Percentiles rank a stretch among this genome's conserved stretches.
Evolutionary conservation across 2,113 vertebrate species (phyloP).

Genomic region (Tachysurus fulvidraco): DNA sequence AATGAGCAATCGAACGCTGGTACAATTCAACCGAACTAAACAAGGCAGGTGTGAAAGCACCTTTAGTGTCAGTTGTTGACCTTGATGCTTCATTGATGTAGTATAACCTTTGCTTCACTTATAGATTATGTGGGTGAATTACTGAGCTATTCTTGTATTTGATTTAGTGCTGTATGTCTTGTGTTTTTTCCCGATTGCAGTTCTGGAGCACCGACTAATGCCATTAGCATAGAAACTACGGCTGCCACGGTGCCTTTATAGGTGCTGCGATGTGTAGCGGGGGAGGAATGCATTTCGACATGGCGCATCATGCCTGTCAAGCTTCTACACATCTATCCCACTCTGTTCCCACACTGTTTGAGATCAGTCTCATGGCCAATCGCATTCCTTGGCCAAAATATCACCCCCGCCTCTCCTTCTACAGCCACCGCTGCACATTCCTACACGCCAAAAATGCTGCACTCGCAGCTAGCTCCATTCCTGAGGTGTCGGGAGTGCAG

Average conservation of each 20-base stretch:
- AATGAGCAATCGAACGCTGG: too few species aligned
- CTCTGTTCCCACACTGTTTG: slow-evolving; percentile 41
- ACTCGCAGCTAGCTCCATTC: slow-evolving; percentile 42
- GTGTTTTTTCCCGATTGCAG: not conserved
- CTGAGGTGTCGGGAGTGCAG: slow-evolving; percentile 44
- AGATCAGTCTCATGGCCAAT: slow-evolving; percentile 49
- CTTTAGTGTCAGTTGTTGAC: slow-evolving; percentile 16
- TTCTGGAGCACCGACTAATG: slow-evolving; percentile 27
- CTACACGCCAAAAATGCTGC: slow-evolving; percentile 39
- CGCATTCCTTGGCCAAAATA: slow-evolving; percentile 34
- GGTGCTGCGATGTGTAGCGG: slow-evolving; percentile 32
- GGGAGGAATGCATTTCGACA: slow-evolving; percentile 46
- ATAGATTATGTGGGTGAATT: not conserved
- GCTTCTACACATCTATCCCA: slow-evolving; percentile 12
- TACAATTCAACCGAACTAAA: too few species aligned
- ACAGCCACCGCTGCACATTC: slow-evolving; percentile 40
- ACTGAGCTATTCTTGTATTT: not conserved
- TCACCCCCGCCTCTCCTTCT: slow-evolving; percentile 43
- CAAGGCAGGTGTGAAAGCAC: too few species aligned
- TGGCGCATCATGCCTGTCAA: slow-evolving; percentile 27
- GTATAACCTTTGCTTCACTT: not conserved
- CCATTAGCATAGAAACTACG: slow-evolving; percentile 35
- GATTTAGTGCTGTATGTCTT: not conserved
- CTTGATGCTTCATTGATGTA: not conserved
- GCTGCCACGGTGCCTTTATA: slow-evolving; percentile 14